Evolutionary conservation across 92 coral and sea anemone species (phyloP), one percentile per base, ranked within the genome.

Genomic region (Meandrina meandrites): DNA sequence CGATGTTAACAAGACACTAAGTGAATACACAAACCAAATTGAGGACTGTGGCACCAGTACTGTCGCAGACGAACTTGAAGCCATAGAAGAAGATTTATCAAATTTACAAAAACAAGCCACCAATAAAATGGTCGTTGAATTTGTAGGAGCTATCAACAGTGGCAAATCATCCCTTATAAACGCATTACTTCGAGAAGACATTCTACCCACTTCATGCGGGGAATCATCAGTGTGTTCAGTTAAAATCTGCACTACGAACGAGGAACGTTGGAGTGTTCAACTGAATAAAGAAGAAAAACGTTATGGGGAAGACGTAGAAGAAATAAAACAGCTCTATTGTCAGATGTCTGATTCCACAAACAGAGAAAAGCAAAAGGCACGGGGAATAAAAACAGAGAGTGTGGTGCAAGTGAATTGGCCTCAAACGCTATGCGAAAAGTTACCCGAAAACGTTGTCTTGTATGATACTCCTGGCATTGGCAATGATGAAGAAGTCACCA

Each of bases 161-260:
- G 82, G 82, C 5, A 79, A 79, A 53, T 79, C 82, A 18, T 51
- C 82, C 1, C 68, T 79, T 30, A 79, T 79, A 28, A 79, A 79
- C 68, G 82, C 82, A 50, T 54, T 79, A 19, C 60, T 34, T 47
- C 22, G 68, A 22, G 82, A 53, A 19, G 28, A 54, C 0, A 30
- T 48, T 79, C 69, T 79, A 6, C 82, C 82, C 5, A 19, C 10
- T 30, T 35, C 27, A 4, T 1, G 3, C 12, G 30, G 5, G 10
- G 16, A 32, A 32, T 27, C 82, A 53, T 54, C 82, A 18, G 32
- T 79, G 82, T 79, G 82, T 69, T 17, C 22, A 32, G 30, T 54
- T 31, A 35, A 79, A 54, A 11, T 79, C 21, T 1, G 45, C 28
- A 31, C 69, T 24, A 53, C 32, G 35, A 16, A 31, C 4, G 47